phyloP scores from a whole-genome alignment of 2,113 vertebrate species.

The Thymallus thymallus region DNA sequence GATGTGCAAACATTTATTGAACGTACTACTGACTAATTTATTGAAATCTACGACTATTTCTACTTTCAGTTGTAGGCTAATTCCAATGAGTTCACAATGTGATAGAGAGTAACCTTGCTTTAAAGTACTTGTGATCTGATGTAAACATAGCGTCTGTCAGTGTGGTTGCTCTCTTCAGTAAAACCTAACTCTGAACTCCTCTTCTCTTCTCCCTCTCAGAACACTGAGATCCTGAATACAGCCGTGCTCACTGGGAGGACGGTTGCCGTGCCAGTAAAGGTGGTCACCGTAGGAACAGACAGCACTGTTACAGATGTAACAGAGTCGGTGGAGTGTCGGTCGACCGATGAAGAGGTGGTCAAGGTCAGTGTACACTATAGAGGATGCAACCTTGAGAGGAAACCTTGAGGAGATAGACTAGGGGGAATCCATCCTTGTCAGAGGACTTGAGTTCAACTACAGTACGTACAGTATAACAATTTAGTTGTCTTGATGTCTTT shows the following conservation, averaged over 20 bases:
- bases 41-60: too few relatives aligned
- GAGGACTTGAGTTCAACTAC: neutral
- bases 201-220: conserved; percentile 67
- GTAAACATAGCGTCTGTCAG: too few relatives aligned
- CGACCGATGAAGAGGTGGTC: conserved; percentile 84
- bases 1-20: too few relatives aligned
- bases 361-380: conserved; percentile 75
- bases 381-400: neutral
- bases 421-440: neutral
- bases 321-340: conserved; percentile 86
- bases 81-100: too few relatives aligned
- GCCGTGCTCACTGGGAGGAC: conserved; percentile 89
- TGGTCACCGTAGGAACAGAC: conserved; percentile 88
- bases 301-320: conserved; percentile 85
- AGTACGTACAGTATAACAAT: too few relatives aligned
- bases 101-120: too few relatives aligned
- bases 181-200: neutral
- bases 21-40: too few relatives aligned
- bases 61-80: too few relatives aligned
- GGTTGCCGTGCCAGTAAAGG: conserved; percentile 85
- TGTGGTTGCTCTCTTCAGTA: too few relatives aligned
- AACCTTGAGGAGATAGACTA: neutral
- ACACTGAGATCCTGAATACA: conserved; percentile 91
- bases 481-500: neutral
- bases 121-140: too few relatives aligned